phyloP scores from a whole-genome alignment of 2,113 vertebrate genomes.

The Perca fluviatilis region DNA sequence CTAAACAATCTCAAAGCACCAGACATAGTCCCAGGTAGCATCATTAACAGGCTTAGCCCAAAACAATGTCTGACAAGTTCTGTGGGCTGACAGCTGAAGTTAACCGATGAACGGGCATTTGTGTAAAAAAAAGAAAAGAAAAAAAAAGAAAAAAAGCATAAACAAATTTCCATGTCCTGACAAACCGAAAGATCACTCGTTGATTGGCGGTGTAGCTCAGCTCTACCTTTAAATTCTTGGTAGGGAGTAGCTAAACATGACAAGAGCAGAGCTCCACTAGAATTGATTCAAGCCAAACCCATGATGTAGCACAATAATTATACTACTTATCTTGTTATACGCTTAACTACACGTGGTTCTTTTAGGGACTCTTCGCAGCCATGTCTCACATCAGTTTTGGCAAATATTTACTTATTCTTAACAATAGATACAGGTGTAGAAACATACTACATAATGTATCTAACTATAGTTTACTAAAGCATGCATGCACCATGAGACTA shows the following conservation, averaged over 20 bases:
- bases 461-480: background rate
- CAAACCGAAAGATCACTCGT: background rate
- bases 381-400: background rate
- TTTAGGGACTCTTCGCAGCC: background rate
- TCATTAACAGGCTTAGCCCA: constrained; percentile 35
- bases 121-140: background rate
- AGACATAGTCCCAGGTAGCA: constrained; percentile 46
- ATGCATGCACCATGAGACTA: background rate
- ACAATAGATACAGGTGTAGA: background rate
- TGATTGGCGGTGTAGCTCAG: constrained; percentile 5
- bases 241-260: background rate
- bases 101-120: background rate
- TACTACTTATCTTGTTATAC: too few species aligned
- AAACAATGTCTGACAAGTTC: constrained; percentile 20
- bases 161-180: background rate
- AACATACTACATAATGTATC: background rate
- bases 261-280: background rate
- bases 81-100: constrained; percentile 27
- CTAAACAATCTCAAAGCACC: constrained; percentile 25
- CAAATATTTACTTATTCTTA: background rate
- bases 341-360: background rate
- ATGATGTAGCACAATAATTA: background rate
- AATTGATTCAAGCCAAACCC: background rate
- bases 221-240: background rate
- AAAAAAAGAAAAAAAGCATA: background rate